phyloP scores from a whole-genome alignment of 2,888 invertebrate genomes.

The Dusona sp. region DNA sequence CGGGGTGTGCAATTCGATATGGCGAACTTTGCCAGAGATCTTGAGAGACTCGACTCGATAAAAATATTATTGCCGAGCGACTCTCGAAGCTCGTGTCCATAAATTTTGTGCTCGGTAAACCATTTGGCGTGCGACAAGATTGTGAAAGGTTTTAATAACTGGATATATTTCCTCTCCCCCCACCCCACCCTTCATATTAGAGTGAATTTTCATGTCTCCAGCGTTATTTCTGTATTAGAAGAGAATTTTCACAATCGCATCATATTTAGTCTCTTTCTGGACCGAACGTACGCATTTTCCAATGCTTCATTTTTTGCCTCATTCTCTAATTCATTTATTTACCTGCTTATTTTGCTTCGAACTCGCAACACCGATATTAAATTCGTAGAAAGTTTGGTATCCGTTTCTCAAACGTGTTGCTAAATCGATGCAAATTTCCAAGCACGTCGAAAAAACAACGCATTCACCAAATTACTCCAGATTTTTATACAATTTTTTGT shows the following conservation, averaged over 20 bases:
- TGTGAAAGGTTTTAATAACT: slow-evolving; percentile 61
- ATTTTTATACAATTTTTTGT: not conserved
- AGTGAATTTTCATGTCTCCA: slow-evolving; percentile 16
- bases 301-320: slow-evolving; percentile 6
- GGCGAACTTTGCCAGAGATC: slow-evolving; percentile 7
- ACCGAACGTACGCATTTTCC: slow-evolving; percentile 23
- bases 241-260: slow-evolving; percentile 31
- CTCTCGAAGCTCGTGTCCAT: slow-evolving; percentile 44
- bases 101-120: slow-evolving; percentile 22
- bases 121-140: slow-evolving; percentile 59
- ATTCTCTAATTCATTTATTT: not conserved
- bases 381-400: slow-evolving; percentile 15
- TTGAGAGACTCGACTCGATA: slow-evolving; percentile 26
- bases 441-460: not conserved
- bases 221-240: not conserved
- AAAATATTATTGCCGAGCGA: slow-evolving; percentile 51
- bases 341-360: not conserved
- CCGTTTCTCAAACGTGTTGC: not conserved
- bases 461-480: not conserved
- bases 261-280: slow-evolving; percentile 2
- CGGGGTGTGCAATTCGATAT: slow-evolving; percentile 31
- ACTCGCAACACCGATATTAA: not conserved
- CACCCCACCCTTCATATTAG: not conserved
- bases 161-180: not conserved
- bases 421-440: not conserved